These are phyloP conservation scores for Meandrina meandrites DNA, from an alignment of 92 coral and sea anemone species.

Conservation along the genomic window DNA sequence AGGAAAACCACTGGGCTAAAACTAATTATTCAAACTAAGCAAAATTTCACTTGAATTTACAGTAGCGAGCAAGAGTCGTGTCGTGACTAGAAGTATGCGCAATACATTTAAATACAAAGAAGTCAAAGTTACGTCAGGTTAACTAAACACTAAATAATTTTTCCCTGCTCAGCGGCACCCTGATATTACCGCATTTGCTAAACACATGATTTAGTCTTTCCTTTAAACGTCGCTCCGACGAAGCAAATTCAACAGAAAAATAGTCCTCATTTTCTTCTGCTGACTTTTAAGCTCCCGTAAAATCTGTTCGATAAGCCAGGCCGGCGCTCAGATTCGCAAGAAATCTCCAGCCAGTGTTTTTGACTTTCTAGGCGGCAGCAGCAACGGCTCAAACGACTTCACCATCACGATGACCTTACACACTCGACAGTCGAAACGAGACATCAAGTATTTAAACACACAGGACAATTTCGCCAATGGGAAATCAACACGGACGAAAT, in stretches of 20 bases:
- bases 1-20: neutral
- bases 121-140: neutral
- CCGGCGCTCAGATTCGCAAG: neutral
- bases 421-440: neutral
- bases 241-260: neutral
- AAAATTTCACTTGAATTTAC: neutral
- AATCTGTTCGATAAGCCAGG: neutral
- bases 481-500: neutral
- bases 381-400: too few relatives aligned
- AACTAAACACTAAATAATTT: neutral
- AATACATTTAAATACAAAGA: too few relatives aligned
- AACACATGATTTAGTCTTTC: neutral
- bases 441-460: neutral
- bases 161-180: neutral
- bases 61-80: neutral
- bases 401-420: too few relatives aligned
- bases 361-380: neutral
- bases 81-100: too few relatives aligned
- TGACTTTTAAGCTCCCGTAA: constrained; percentile 22
- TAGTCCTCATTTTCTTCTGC: neutral
- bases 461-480: neutral
- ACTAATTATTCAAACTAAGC: neutral
- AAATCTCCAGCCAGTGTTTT: neutral
- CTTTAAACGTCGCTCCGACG: neutral
- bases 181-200: neutral